Conservation (phyloP, 2,888 invertebrate species). For the Apoderus coryli region DNA sequence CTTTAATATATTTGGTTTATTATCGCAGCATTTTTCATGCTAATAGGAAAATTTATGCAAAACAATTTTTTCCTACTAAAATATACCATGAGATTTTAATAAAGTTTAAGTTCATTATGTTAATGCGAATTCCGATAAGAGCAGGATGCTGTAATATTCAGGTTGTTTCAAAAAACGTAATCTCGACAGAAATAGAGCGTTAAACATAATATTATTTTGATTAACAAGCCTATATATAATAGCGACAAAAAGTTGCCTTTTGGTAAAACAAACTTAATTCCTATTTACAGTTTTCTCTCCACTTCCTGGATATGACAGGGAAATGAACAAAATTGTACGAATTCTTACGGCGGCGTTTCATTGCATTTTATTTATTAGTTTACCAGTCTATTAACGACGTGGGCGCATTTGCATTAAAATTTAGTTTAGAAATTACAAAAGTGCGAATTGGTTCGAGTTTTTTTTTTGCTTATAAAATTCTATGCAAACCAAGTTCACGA, state of each 20-base stretch:
- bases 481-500: conserved; percentile 1
- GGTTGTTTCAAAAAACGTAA: too few species aligned
- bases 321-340: conserved; percentile 1
- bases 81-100: too few species aligned
- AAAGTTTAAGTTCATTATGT: too few species aligned
- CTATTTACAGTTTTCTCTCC: conserved; percentile 4
- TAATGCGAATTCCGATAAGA: too few species aligned
- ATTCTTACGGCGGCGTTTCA: not conserved
- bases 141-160: too few species aligned
- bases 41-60: too few species aligned
- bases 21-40: too few species aligned
- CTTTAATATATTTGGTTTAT: too few species aligned
- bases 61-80: too few species aligned
- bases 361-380: conserved; percentile 5
- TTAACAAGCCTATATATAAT: too few species aligned
- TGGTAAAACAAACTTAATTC: not conserved
- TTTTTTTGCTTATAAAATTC: conserved; percentile 1
- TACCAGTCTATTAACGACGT: conserved; percentile 8
- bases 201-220: too few species aligned
- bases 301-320: conserved; percentile 5
- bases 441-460: conserved; percentile 1
- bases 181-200: too few species aligned
- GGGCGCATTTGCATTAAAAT: conserved; percentile 7
- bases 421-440: conserved; percentile 8
- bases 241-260: conserved; percentile 3